Conservation (phyloP, 2,888 invertebrate species). For the Odontomyia ornata region DNA sequence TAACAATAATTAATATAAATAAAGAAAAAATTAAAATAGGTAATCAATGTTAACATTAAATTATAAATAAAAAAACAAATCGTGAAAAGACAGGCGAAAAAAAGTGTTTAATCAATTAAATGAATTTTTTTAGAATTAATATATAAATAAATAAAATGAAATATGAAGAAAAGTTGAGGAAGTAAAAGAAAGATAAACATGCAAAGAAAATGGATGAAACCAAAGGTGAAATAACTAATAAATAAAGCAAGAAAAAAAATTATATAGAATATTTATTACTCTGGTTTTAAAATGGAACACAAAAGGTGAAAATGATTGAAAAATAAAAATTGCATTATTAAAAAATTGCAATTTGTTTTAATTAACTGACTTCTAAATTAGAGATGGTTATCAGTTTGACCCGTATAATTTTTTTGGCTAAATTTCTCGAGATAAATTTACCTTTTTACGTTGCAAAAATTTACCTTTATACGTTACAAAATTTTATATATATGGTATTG, state of each 20-base stretch:
- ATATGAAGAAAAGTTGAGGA: constrained; percentile 6
- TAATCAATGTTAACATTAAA: constrained; percentile 45
- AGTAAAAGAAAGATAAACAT: background rate
- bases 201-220: background rate
- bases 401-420: too few species aligned
- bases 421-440: too few species aligned
- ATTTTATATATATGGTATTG: too few species aligned
- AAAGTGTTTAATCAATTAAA: constrained; percentile 42
- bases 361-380: too few species aligned
- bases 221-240: background rate
- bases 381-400: too few species aligned
- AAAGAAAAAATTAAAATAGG: constrained; percentile 37
- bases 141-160: constrained; percentile 29
- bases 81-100: constrained; percentile 24
- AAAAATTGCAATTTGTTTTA: constrained; percentile 4
- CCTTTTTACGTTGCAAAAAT: too few species aligned
- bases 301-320: constrained; percentile 14
- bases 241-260: constrained; percentile 1
- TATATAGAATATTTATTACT: constrained; percentile 42
- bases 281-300: constrained; percentile 31
- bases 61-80: constrained; percentile 19
- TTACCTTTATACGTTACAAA: too few species aligned
- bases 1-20: constrained; percentile 25
- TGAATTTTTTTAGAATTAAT: constrained; percentile 38
- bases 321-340: constrained; percentile 42